Evolutionary conservation across 2,888 invertebrate species (phyloP).

Genomic region (Drosophila gaucha): DNA sequence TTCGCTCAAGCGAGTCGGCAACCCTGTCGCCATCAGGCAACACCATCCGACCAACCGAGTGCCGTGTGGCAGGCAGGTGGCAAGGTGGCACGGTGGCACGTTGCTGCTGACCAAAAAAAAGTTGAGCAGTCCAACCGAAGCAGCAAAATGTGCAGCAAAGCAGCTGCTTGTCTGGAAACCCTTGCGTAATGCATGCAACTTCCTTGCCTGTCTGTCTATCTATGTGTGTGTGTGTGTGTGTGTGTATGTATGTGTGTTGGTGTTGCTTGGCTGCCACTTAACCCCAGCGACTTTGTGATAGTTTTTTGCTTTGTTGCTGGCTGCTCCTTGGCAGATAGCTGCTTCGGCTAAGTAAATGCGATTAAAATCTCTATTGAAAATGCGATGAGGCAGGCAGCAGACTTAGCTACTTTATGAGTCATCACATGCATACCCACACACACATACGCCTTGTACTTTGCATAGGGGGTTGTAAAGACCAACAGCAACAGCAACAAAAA

Average conservation of each 20-base stretch:
- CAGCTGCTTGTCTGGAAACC: slow-evolving; percentile 42
- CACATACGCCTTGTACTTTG: slow-evolving; percentile 21
- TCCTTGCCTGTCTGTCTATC: not conserved
- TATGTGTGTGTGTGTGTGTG: not conserved
- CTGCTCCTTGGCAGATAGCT: slow-evolving; percentile 25
- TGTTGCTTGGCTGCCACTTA: slow-evolving; percentile 50
- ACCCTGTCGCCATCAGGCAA: slow-evolving; percentile 28
- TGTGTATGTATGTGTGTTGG: slow-evolving; percentile 1
- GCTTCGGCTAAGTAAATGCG: slow-evolving; percentile 31
- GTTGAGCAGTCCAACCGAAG: slow-evolving; percentile 42
- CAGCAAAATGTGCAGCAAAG: slow-evolving; percentile 38
- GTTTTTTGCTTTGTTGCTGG: slow-evolving; percentile 33
- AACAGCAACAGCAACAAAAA: slow-evolving; percentile 4
- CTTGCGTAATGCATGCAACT: slow-evolving; percentile 19
- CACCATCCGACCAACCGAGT: slow-evolving; percentile 9
- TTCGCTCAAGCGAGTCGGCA: slow-evolving; percentile 45
- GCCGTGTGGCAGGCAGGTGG: slow-evolving; percentile 41
- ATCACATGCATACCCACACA: slow-evolving; percentile 13
- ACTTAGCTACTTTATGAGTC: slow-evolving; percentile 44
- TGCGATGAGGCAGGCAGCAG: slow-evolving; percentile 18
- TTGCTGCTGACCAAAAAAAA: slow-evolving; percentile 44
- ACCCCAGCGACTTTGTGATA: slow-evolving; percentile 63
- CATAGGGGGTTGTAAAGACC: slow-evolving; percentile 53
- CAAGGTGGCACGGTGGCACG: slow-evolving; percentile 28
- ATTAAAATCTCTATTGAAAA: slow-evolving; percentile 69